Base-by-base conservation (phyloP, 2,797 vertebrate species). In the Myioborus melanocephalus region DNA sequence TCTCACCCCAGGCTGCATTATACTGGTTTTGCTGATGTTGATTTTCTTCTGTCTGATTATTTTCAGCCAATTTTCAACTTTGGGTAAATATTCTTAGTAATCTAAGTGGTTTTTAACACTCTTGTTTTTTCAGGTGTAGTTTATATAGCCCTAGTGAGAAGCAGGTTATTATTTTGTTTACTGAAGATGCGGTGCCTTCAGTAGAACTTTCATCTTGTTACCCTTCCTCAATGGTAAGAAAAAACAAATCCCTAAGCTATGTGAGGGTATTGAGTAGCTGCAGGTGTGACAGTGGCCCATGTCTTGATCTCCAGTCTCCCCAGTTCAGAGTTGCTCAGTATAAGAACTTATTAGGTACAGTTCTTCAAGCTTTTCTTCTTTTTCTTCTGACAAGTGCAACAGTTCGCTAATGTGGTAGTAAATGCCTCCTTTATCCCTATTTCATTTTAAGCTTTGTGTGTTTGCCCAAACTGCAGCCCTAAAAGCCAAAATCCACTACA, bases 1-100 rank as follows among this genome's bases (percentile, higher is more conserved):
- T 34, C 30, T 32, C 6, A 20, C 30, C 12, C 16, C 19, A 9
- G 16, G 9, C 21, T 19, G 3, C 6, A 0, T 0, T 5, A 22
- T 6, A 1, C 0, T 11, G 35, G 9, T 7, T 39, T 47, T 44
- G 24, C 11, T 56, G 35, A 4, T 3, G 1, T 3, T 57, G 7
- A 2, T 43, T 89, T 77, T 44, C 9, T 49, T 37, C 22, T 12
- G 6, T 24, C 8, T 34, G 21, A 28, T 49, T 69, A 8, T 32
- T 60, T 60, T 84, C 14, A 9, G 30, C 14, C 4, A 19, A 0
- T 49, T 60, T n/a, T 39, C 17, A 39, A 10, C 21, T 24, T 63
- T 14, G 16, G 14, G 3, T 49, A 28, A 53, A 53, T n/a, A 6
- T 14, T 55, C 20, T 15, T 69, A 10, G 34, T 28, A 8, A 22